Evolutionary conservation across 2,797 vertebrate species (phyloP), one percentile per base, ranked within the genome.

Genomic region (Sebastes oblongus): DNA sequence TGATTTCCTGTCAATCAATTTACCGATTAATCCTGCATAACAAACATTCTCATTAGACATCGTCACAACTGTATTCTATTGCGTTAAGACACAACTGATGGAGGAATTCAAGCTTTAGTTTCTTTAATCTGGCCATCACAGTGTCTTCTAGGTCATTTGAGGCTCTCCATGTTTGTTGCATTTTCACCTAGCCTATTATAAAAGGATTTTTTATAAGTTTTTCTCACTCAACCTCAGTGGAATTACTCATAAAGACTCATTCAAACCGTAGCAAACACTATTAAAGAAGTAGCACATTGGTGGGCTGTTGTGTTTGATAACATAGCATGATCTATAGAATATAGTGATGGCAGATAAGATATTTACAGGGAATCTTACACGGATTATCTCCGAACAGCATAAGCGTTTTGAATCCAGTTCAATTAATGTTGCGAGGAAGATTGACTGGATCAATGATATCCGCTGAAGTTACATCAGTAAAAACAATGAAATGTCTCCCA

Each of bases 401-500:
- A 54, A 60, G 2, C 4, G 66, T 68, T 50, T 56, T 62, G 5
- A 78, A 74, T 76, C 7, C n/a, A 46, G 16, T 77, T 73, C 8
- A 60, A 50, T 62, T 50, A 29, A 75, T 70, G 42, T 8, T 54
- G 32, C 8, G 6, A 36, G 9, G 6, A 72, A 25, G 55, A 77
- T 6, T 61, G 77, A 75, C 46, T 60, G 72, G 34, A 87, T 90
- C 74, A 68, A 76, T 78, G 29, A 60, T 20, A 32, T 46, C 13
- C 30, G 8, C 55, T 25, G 25, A 75, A 24, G 54, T 55, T 72
- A 50, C 59, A 71, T 59, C 70, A 42, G 73, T 69, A 68, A 84
- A 54, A 84, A 84, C 77, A 50, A 85, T 50, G 20, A 86, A 86
- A 81, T 34, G 65, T 65, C 82, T 81, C 55, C 55, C 18, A 50